phyloP scores from a whole-genome alignment of 1,140 invertebrate species.

The Drosophila pseudoobscura region DNA sequence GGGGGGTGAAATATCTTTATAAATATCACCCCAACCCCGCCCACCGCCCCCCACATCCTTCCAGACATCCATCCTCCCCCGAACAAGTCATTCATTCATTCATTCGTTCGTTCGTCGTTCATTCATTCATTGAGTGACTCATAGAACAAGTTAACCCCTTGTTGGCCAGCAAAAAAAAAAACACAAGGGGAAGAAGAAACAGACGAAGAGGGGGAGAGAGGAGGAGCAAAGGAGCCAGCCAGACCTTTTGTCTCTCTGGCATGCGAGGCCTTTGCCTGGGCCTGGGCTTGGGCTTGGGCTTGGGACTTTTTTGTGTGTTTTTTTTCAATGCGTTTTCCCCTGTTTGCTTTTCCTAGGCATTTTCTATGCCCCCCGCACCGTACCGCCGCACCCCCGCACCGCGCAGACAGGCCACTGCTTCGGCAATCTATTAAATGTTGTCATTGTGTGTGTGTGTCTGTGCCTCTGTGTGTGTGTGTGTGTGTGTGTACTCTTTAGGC shows the following conservation, averaged over 20 bases:
- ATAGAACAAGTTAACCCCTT: slow-evolving; percentile 71
- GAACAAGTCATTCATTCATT: slow-evolving; percentile 60
- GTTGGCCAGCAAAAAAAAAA: slow-evolving; percentile 40
- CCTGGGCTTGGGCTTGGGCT: neutral
- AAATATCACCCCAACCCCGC: slow-evolving; percentile 10
- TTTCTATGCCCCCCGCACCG: slow-evolving; percentile 45
- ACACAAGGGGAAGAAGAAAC: slow-evolving; percentile 6
- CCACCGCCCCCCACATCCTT: too few species aligned
- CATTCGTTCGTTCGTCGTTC: slow-evolving; percentile 65
- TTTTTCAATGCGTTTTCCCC: slow-evolving; percentile 22
- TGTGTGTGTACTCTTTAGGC: slow-evolving; percentile 44
- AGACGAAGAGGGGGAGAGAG: neutral
- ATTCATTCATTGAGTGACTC: slow-evolving; percentile 73
- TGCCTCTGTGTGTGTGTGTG: too few species aligned
- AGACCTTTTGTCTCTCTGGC: slow-evolving; percentile 35
- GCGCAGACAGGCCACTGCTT: slow-evolving; percentile 11
- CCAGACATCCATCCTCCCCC: slow-evolving; percentile 1
- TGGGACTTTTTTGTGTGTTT: too few species aligned
- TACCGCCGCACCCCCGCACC: neutral
- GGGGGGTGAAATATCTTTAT: slow-evolving; percentile 63
- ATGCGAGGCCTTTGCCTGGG: neutral
- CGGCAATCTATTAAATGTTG: slow-evolving; percentile 79
- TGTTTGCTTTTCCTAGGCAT: slow-evolving; percentile 57
- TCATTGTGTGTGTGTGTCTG: slow-evolving; percentile 53
- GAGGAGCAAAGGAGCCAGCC: neutral